Conservation (phyloP, 2,888 invertebrate species). For the Meliscaeva auricollis region DNA sequence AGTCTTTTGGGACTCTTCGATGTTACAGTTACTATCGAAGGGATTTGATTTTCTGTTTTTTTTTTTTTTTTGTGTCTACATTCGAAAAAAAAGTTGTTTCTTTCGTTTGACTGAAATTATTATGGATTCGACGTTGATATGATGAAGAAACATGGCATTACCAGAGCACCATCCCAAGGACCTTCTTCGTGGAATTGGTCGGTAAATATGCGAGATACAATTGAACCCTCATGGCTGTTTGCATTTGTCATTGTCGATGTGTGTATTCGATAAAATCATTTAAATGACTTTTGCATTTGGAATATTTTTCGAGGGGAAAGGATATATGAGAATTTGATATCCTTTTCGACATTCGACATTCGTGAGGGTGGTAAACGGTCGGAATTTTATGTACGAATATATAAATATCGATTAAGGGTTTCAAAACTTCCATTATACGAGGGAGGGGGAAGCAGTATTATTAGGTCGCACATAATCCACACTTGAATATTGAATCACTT, state of each 20-base stretch:
- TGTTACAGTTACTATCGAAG: constrained; percentile 5
- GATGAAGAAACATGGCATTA: background rate
- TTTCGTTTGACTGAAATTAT: constrained; percentile 52
- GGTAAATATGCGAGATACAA: constrained; percentile 19
- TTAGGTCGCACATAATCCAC: constrained; percentile 74
- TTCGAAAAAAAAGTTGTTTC: constrained; percentile 59
- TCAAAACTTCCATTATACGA: constrained; percentile 29
- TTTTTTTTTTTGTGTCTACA: background rate
- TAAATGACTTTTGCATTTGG: constrained; percentile 69
- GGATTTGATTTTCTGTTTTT: constrained; percentile 53
- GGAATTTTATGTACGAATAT: constrained; percentile 17
- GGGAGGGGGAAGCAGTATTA: constrained; percentile 35
- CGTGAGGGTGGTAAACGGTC: background rate
- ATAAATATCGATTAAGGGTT: constrained; percentile 67
- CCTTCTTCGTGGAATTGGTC: constrained; percentile 26
- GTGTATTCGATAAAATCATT: constrained; percentile 71
- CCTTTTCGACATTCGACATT: background rate
- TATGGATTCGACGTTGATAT: constrained; percentile 34
- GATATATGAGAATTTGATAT: constrained; percentile 35
- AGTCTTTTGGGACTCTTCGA: constrained; percentile 55
- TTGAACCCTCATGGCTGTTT: constrained; percentile 71
- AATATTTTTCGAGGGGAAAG: constrained; percentile 32
- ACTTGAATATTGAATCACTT: constrained; percentile 74
- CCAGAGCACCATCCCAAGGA: background rate
- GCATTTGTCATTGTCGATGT: constrained; percentile 73